Percentiles rank a stretch among this genome's conserved stretches.
Conservation (phyloP, 2,113 vertebrate genomes). For the Odontesthes bonariensis region DNA sequence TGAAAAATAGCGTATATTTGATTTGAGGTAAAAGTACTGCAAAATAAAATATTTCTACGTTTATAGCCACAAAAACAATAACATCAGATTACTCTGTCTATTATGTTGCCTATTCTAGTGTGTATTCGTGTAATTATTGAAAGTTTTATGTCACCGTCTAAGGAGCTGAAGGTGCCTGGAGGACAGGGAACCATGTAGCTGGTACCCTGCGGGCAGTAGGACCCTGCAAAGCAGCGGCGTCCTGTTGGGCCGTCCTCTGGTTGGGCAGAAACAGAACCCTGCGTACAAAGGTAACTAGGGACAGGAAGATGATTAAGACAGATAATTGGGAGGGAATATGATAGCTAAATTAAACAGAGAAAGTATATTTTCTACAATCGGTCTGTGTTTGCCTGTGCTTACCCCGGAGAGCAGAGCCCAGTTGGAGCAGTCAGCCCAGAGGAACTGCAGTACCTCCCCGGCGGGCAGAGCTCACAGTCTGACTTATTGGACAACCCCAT, state of each 20-base stretch:
- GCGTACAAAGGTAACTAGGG: conserved; percentile 80
- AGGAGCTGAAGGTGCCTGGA: conserved; percentile 83
- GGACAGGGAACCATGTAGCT: conserved; percentile 83
- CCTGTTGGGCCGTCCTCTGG: conserved; percentile 79
- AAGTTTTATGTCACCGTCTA: conserved; percentile 69
- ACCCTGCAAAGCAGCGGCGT: conserved; percentile 84
- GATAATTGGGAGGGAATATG: conserved; percentile 17
- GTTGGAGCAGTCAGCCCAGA: conserved; percentile 79
- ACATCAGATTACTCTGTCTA: not conserved
- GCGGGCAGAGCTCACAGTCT: conserved; percentile 86
- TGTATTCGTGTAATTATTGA: conserved; percentile 16
- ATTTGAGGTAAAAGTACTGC: not conserved
- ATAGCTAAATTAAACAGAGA: conserved; percentile 11
- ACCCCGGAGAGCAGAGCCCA: conserved; percentile 85
- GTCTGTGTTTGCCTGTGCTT: conserved; percentile 41
- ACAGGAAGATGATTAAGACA: conserved; percentile 29
- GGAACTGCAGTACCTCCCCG: conserved; percentile 87
- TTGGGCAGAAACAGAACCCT: conserved; percentile 73
- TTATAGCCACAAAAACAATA: not conserved
- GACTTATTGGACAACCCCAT: conserved; percentile 74
- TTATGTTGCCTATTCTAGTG: too few species aligned
- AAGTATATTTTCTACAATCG: conserved; percentile 25
- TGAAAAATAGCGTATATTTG: not conserved
- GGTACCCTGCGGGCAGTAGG: conserved; percentile 84
- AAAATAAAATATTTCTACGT: not conserved